Evolutionary conservation across 2,113 vertebrate genomes (phyloP), one percentile per base, ranked within the genome.

Genomic region (Origma solitaria): DNA sequence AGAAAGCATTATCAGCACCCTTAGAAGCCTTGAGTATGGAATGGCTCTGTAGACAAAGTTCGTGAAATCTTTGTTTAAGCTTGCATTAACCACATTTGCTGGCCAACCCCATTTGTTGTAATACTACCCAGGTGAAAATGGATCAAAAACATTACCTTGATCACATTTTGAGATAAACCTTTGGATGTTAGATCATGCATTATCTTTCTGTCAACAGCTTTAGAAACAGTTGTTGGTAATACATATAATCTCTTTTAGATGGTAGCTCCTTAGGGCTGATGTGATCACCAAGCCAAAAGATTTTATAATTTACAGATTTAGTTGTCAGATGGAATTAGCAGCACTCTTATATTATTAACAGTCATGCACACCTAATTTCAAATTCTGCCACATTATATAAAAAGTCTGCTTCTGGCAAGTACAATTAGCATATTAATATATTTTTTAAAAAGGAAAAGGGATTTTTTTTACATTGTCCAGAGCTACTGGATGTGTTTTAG

Each of bases 241-340:
- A 95, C 69, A 81, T 76, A 92, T 96, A 97, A 97, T 97, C 60
- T 96, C 83, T 94, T 97, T 97, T 94, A 97, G 97, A 96, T 27
- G 30, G 90, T 77, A 96, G 56, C 42, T 97, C 92, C 94, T 97
- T 95, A 94, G 97, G 92, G 88, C 88, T 97, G 96, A 96, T 98
- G 85, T 85, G 88, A 97, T 92, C 81, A 93, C 89, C 90, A 97
- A 97, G 82, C 68, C 92, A 95, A 95, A 92, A 94, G 54, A 94
- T 91, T 95, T 96, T 94, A 78, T 85, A 97, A 97, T 97, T 97
- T 97, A 97, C 80, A 97, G 88, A 96, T 96, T 97, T 97, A 97
- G 83, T 96, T 96, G 95, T 95, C 93, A 97, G 94, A 97, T 87
- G 60, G 91, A 95, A 94, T 97, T 96, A 97, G 92, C 72, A 95